Evolutionary conservation across 2,888 invertebrate species (phyloP).

Genomic region (Thera obeliscata): DNA sequence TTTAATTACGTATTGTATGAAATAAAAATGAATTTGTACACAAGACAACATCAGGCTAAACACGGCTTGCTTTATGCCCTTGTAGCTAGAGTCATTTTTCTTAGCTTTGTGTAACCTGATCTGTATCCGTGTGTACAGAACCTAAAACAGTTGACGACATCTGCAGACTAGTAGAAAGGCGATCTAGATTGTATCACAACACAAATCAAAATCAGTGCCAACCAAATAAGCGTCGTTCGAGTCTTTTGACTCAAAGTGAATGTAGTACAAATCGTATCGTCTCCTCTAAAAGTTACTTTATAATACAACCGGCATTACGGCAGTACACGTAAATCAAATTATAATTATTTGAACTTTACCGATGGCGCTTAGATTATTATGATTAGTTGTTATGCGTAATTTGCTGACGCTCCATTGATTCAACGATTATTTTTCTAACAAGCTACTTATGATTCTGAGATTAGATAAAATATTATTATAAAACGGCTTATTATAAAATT

Average conservation of each 20-base stretch:
- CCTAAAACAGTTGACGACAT: too few species aligned
- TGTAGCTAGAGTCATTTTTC: too few species aligned
- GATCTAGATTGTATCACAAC: too few species aligned
- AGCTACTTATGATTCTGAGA: slow-evolving; percentile 35
- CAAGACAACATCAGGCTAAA: too few species aligned
- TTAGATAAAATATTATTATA: slow-evolving; percentile 25
- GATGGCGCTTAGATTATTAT: slow-evolving; percentile 34
- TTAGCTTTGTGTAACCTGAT: too few species aligned
- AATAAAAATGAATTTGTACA: too few species aligned
- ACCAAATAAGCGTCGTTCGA: too few species aligned
- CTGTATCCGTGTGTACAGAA: too few species aligned
- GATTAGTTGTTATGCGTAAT: slow-evolving; percentile 35
- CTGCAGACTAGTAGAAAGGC: too few species aligned
- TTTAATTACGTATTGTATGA: too few species aligned
- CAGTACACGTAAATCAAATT: slow-evolving; percentile 31
- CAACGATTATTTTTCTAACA: slow-evolving; percentile 31
- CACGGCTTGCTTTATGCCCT: too few species aligned
- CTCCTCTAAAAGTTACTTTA: background rate
- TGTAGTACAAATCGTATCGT: slow-evolving; percentile 17
- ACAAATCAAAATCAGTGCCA: too few species aligned
- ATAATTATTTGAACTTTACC: slow-evolving; percentile 37
- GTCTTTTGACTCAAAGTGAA: background rate
- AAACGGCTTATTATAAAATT: slow-evolving; percentile 13
- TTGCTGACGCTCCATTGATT: slow-evolving; percentile 36
- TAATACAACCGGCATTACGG: slow-evolving; percentile 25